Evolutionary conservation across 2,113 vertebrate genomes (phyloP), one percentile per base, ranked within the genome.

Genomic region (Pachycephala philippinensis): DNA sequence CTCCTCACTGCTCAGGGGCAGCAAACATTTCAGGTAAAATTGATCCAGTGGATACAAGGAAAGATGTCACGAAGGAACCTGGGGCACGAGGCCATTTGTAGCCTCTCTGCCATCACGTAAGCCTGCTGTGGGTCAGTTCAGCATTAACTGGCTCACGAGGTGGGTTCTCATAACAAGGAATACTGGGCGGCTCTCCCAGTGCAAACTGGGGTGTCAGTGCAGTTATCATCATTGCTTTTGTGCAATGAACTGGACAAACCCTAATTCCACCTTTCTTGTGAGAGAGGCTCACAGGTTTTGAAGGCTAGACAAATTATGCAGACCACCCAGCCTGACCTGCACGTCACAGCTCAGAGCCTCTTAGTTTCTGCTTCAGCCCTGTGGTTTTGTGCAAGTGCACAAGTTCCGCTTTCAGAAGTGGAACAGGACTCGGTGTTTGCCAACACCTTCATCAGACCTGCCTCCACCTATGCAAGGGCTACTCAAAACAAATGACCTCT

Each of bases 11-110:
- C 74, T 89, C 20, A 66, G 81, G 82, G 50, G 84, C 50, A 92
- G 74, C 95, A 92, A 92, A 95, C 64, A 85, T 84, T 89, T 85
- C 86, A 96, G 77, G 79, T 89, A 59, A 93, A 95, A 96, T 87
- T 90, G 93, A 97, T 96, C 92, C 3, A 1, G 30, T 1, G 66
- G 56, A 76, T 79, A 52, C 59, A 63, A 89, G 91, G 64, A 84
- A 93, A 86, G 79, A 86, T 0, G 8, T 82, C 79, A 90, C 50
- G 61, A 81, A 57, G 89, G 82, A 93, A 76, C 21, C 8, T 0
- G 2, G 79, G 87, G 76, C 87, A 87, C 0, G 3, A 70, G 96
- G 87, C 85, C 89, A 35, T 75, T 70, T 0, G 0, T 7, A 9
- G 35, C 13, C 65, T 77, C 63, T 72, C 54, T 92, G 49, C 66